Base-by-base conservation (phyloP, 2,797 vertebrate species). In the Pachyuromys duprasi region DNA sequence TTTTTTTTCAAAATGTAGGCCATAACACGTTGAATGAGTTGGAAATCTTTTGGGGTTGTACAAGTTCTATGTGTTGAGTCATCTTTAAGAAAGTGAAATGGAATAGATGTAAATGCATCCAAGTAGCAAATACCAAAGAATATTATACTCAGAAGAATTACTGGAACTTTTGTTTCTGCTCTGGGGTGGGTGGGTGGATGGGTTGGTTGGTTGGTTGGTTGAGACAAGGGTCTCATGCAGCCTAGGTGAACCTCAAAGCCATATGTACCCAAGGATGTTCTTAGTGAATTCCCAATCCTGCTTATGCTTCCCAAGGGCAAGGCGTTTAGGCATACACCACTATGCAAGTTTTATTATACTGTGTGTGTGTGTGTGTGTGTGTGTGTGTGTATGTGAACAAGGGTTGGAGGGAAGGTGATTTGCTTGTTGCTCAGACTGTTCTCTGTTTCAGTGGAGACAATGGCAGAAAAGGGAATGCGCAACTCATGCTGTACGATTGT, bases 41-140 rank as follows among this genome's bases (percentile, higher is more conserved):
- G 63, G 49, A 75, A 31, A 3, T 22, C 49, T 86, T 82, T 42
- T 6, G 62, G 91, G n/a, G 3, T 78, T 90, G 63, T 86, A 49
- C 49, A 57, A 69, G 33, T 86, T 91, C 39, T 57, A 14, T 65
- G 0, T 70, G 31, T 33, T 89, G 36, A 36, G 9, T 45, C 65
- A 57, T 83, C 69, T 89, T 81, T 69, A 55, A 55, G 79, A 81
- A 80, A 45, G 13, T 75, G 4, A 90, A 87, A 63, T 53, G 15
- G 28, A 78, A 57, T 72, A 95, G 70, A 83, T 78, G 36, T 88
- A 78, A 96, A 74, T 94, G 69, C 67, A 92, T 36, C 80, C 39
- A 31, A 94, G 83, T 86, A 67, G 33, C 76, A 96, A 84, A 70
- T 90, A 18, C 42, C 42, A 91, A 42, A 31, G 83, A 36, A 0